A percentile compares a stretch with the other conserved stretches of the same genome.
Conservation (phyloP, 2,113 vertebrate genomes). For the Heterotilapia buettikoferi region DNA sequence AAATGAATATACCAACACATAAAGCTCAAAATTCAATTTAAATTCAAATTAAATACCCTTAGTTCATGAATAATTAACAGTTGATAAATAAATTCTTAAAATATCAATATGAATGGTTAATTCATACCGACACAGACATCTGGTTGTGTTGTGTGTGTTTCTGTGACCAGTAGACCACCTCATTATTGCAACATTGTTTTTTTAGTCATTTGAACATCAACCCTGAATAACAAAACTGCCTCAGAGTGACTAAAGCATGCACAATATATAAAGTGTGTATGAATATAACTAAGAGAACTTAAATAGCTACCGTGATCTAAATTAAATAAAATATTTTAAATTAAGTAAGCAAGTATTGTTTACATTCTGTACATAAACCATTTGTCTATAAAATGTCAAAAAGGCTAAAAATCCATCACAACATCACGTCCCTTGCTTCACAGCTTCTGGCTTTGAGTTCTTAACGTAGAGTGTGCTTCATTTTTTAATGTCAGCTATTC, state of each 20-base stretch:
- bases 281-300: background rate
- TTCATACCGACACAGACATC: background rate
- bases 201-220: background rate
- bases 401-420: background rate
- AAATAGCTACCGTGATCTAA: background rate
- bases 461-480: background rate
- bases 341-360: background rate
- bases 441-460: background rate
- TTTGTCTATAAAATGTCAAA: background rate
- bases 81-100: background rate
- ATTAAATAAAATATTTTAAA: background rate
- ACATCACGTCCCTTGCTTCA: background rate
- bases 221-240: background rate
- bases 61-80: background rate
- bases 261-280: background rate
- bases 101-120: background rate
- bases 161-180: background rate
- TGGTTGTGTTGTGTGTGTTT: background rate
- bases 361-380: background rate
- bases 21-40: background rate
- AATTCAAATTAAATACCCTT: background rate
- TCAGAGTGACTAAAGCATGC: background rate
- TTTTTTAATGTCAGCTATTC: slow-evolving; percentile 7
- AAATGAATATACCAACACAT: background rate
- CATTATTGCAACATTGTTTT: background rate